Evolutionary conservation across 2,797 vertebrate species (phyloP).

Genomic region (Neopelma chrysocephalum): DNA sequence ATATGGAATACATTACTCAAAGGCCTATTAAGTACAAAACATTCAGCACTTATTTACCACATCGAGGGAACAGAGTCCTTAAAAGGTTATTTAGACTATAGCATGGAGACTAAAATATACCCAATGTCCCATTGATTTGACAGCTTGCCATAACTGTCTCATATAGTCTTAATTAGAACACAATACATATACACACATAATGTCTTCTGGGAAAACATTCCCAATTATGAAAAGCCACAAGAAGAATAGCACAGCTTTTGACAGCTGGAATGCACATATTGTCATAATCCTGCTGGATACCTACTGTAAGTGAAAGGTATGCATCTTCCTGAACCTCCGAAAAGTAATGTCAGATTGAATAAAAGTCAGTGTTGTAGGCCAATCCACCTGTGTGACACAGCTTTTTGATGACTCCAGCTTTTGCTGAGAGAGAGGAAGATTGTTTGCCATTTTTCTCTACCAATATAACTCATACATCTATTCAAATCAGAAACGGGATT

Average conservation of each 20-base stretch:
- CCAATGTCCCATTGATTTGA: conserved; percentile 4
- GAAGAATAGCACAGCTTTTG: conserved; percentile 14
- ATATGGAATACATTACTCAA: conserved; percentile 56
- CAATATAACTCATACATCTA: background rate
- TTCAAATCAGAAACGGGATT: conserved; percentile 13
- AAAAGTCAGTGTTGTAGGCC: background rate
- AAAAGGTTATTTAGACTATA: conserved; percentile 49
- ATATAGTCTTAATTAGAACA: conserved; percentile 28
- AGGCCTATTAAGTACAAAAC: conserved; percentile 31
- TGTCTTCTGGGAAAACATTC: background rate
- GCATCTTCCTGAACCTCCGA: background rate
- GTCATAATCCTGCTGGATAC: background rate
- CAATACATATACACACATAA: background rate
- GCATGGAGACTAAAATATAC: conserved; percentile 30
- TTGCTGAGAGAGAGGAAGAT: background rate
- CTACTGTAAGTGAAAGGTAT: background rate
- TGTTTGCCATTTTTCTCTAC: conserved; percentile 6
- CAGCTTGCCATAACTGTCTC: conserved; percentile 32
- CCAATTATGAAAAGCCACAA: background rate
- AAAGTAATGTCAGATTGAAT: background rate
- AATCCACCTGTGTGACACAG: background rate
- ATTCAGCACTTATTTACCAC: conserved; percentile 43
- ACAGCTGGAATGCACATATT: background rate
- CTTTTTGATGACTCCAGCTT: background rate
- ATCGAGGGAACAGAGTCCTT: conserved; percentile 35